Evolutionary conservation across 2,797 vertebrate genomes (phyloP).

Genomic region (Peromyscus attwateri): DNA sequence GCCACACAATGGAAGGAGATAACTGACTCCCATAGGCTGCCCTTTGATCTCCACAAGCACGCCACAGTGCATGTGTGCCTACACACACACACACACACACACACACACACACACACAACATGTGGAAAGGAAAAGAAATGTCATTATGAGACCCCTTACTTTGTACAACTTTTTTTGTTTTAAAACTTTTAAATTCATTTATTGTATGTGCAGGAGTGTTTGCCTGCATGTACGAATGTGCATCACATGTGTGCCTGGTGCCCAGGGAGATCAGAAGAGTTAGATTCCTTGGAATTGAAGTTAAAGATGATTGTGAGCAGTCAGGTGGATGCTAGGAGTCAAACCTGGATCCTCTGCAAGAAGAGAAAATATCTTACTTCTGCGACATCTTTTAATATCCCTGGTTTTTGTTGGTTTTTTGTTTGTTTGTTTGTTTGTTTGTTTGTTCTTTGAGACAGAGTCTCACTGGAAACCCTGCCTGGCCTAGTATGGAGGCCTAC

Average conservation of each 20-base stretch:
- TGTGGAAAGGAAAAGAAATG: not conserved
- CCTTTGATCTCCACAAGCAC: not conserved
- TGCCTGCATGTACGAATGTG: not conserved
- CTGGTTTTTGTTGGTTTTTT: no score
- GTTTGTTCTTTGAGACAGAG: not conserved
- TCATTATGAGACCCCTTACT: not conserved
- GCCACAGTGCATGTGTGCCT: not conserved
- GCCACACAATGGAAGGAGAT: not conserved
- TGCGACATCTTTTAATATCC: not conserved
- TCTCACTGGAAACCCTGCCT: not conserved
- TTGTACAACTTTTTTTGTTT: not conserved
- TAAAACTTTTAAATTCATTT: not conserved
- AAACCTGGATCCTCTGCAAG: not conserved
- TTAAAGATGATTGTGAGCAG: not conserved
- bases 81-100: not conserved
- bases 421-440: not conserved
- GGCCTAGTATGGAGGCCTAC: not conserved
- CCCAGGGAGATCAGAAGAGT: not conserved
- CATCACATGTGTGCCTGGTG: not conserved
- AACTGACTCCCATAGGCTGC: not conserved
- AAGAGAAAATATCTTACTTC: not conserved
- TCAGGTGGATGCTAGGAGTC: not conserved
- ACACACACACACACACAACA: not conserved
- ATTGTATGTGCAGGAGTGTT: not conserved
- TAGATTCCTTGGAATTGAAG: not conserved